Conservation (phyloP, 2,113 vertebrate species). For the Chrysochloris asiatica region DNA sequence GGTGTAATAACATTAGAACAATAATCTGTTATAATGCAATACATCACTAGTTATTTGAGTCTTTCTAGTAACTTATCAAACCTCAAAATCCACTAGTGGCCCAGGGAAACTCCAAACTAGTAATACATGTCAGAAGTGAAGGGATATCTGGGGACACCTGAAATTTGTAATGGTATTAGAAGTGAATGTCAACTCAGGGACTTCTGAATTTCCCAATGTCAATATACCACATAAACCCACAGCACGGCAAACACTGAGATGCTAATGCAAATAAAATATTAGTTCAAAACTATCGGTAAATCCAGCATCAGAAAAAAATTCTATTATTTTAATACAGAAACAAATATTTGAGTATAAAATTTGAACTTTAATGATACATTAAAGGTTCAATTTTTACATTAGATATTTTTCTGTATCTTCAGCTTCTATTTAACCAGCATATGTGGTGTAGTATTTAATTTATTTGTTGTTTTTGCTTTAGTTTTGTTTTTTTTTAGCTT, state of each 20-base stretch:
- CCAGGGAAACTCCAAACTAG: neutral
- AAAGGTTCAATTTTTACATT: neutral
- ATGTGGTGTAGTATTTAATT: too few species aligned
- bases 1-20: neutral
- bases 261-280: too few species aligned
- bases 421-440: too few species aligned
- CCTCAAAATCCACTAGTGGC: neutral
- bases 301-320: neutral
- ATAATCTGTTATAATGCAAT: neutral
- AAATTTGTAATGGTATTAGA: neutral
- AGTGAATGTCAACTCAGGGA: neutral
- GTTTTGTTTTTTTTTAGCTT: too few species aligned
- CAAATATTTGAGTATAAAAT: neutral
- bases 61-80: neutral
- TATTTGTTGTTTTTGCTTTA: too few species aligned
- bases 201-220: neutral
- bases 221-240: neutral
- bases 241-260: neutral
- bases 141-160: neutral
- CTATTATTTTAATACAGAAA: neutral
- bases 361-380: neutral
- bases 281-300: neutral
- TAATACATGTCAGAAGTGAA: neutral
- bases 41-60: neutral
- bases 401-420: neutral